Base-by-base conservation (phyloP, 2,797 vertebrate genomes). In the Coendou prehensilis region DNA sequence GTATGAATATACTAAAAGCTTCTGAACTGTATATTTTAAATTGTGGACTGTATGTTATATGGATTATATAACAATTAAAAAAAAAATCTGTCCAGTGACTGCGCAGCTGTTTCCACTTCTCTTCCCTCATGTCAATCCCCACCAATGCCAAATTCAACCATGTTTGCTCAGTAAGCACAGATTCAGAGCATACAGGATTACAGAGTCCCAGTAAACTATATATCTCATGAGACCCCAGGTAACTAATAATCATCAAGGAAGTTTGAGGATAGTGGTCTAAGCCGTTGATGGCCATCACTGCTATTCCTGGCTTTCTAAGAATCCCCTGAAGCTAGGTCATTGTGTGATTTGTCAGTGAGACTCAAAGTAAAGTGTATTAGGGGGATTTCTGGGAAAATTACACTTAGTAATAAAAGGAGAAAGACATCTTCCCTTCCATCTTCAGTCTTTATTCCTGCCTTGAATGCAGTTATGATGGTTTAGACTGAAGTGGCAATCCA, bases 351-450 rank as follows among this genome's bases (percentile, higher is more conserved):
- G 37, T 83, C 82, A 82, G 56, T 57, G n/a, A 87, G 37, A 87
- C 9, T 26, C 47, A 93, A 80, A 63, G 52, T 71, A 52, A 81
- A 59, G 23, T 79, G 61, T 79, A 89, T 17, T 50, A 76, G 41
- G 89, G 41, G 83, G 30, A 88, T 86, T 93, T 90, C 50, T 73
- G 26, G 91, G 47, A 81, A 92, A 93, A 37, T 52, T 41, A 63
- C 45, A 64, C 8, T 91, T 41, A 79, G 26, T 79, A 87, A 41
- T 87, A 78, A 90, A 78, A 86, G 50, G 30, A 92, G 18, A 78
- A 79, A 82, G 54, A 71, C 33, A 96, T 23, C 23, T 18, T 6
- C 26, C 11, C 61, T 82, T 96, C n/a, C n/a, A 47, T 67, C 83
- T 76, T 83, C 78, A 79, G 23, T 33, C 10, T 56, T 52, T 87